Evolutionary conservation across 2,888 invertebrate species (phyloP), one percentile per base, ranked within the genome.

Genomic region (Hermodice carunculata): DNA sequence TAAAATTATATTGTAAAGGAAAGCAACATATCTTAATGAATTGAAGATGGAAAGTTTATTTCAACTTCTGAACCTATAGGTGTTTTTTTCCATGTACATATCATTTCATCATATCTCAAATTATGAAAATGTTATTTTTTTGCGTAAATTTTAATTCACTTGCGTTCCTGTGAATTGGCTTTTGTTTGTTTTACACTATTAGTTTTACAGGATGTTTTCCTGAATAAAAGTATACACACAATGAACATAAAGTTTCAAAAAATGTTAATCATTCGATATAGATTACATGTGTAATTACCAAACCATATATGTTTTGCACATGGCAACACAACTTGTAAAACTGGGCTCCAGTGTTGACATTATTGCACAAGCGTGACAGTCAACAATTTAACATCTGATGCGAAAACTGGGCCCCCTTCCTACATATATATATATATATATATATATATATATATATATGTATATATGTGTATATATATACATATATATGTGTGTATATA

Each of bases 401-500:
- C 40, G 14, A 14, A 40, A 40, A 14, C 14, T 14, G 24, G 14
- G 46, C 22, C 22, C n/a, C 17, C 11, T 26, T 28, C n/a, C 14
- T n/a, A n/a, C 28, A 46, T 26, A 11, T 14, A 46, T 43, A 43
- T 6, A 24, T 2, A 43, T 24, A 46, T 46, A 46, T 46, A 46
- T 46, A 46, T 46, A 46, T 46, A 46, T 46, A 46, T 46, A 46
- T 46, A 46, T 46, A 46, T 46, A 46, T 46, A 19, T 46, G 24
- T 46, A 19, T 46, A 46, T 46, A 46, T 46, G 24, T 46, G 24
- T 46, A 46, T 46, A 46, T 46, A 46, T 46, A 46, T 46, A n/a
- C 24, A 46, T 46, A n/a, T 46, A 46, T 46, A n/a, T 46, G 19
- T 52, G n/a, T 52, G 19, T 40, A 52, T 52, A 29, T n/a, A 26